Conservation (phyloP, 1,140 invertebrate species). For the Potamilus streckersoni region DNA sequence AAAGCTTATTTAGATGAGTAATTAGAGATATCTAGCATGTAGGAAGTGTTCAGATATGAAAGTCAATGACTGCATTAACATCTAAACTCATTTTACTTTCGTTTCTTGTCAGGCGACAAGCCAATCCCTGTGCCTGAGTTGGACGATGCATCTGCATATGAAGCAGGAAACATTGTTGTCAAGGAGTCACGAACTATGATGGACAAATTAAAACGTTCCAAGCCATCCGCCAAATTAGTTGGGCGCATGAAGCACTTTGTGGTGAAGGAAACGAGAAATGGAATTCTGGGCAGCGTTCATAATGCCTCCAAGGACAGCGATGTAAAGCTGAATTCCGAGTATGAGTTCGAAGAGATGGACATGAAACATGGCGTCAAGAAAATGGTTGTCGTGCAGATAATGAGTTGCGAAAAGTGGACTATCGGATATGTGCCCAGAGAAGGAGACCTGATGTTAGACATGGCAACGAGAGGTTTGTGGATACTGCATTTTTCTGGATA, state of each 20-base stretch:
- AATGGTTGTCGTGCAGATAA: conserved; percentile 14
- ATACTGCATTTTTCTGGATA: too few relatives aligned
- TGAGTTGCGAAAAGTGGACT: conserved; percentile 20
- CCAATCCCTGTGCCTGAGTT: conserved; percentile 20
- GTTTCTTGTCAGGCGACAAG: conserved; percentile 5
- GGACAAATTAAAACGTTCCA: conserved; percentile 16
- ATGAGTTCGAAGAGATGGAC: conserved; percentile 23
- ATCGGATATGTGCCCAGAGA: conserved; percentile 16
- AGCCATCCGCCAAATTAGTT: conserved; percentile 9
- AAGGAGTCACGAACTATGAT: conserved; percentile 1
- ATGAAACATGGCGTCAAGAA: conserved; percentile 27
- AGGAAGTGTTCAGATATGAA: too few relatives aligned
- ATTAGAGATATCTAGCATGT: too few relatives aligned
- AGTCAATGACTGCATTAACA: too few relatives aligned
- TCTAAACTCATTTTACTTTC: too few relatives aligned
- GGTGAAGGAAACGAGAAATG: neutral
- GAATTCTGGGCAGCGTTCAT: conserved; percentile 10
- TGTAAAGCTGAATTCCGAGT: conserved; percentile 8
- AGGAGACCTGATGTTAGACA: conserved; percentile 10
- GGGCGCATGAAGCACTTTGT: conserved; percentile 20
- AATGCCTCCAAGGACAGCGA: conserved; percentile 1
- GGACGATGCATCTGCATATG: conserved; percentile 14
- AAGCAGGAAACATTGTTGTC: conserved; percentile 18
- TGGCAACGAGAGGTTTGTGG: conserved; percentile 10
- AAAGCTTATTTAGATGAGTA: too few relatives aligned